Percentiles rank a stretch among this genome's conserved stretches.
phyloP scores from a whole-genome alignment of 2,888 invertebrate species.

The Augochlorella aurata region DNA sequence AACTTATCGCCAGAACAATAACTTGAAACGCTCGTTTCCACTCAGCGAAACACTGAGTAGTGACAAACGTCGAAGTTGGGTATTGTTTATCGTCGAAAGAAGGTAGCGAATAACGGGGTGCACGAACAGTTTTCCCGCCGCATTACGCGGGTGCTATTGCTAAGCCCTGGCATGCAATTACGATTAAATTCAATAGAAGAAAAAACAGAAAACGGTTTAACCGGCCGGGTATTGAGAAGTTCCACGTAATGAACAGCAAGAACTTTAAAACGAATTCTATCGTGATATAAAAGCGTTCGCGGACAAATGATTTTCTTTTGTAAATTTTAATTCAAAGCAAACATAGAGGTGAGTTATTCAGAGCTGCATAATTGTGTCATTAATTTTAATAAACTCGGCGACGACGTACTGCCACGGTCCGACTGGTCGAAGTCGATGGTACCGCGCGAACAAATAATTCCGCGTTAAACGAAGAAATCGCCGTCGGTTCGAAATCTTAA shows the following conservation, averaged over 20 bases:
- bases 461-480: not conserved
- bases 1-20: too few species aligned
- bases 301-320: slow-evolving; percentile 10
- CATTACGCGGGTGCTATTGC: not conserved
- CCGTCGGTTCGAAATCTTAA: not conserved
- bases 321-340: slow-evolving; percentile 18
- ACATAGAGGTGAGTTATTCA: slow-evolving; percentile 15
- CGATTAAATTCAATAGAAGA: slow-evolving; percentile 23
- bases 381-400: slow-evolving; percentile 29
- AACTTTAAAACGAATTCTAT: slow-evolving; percentile 24
- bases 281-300: slow-evolving; percentile 13
- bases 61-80: not conserved
- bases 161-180: slow-evolving; percentile 19
- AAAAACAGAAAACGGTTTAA: slow-evolving; percentile 13
- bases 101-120: not conserved
- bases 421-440: not conserved
- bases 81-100: not conserved
- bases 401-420: slow-evolving; percentile 10
- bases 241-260: slow-evolving; percentile 18
- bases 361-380: slow-evolving; percentile 12
- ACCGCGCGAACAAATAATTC: not conserved
- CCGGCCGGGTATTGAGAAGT: slow-evolving; percentile 11
- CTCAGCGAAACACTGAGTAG: not conserved
- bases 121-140: not conserved
- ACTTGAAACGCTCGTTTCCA: too few species aligned